Evolutionary conservation across 2,888 invertebrate genomes (phyloP).

Genomic region (Cremastobaeus sp.): DNA sequence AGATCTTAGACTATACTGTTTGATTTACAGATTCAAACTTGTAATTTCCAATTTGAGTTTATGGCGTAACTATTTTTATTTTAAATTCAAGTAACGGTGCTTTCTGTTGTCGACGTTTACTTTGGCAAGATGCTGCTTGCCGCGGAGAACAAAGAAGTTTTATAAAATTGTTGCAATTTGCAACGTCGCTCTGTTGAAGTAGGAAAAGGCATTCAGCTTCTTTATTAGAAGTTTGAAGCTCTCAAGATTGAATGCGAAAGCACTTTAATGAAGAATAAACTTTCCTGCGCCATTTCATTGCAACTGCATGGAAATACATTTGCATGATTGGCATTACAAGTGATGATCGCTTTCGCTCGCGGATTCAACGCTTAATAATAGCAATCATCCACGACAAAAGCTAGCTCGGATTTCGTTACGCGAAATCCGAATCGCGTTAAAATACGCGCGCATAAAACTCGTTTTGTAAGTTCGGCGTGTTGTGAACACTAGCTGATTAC

Average conservation of each 20-base stretch:
- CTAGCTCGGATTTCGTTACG: not conserved
- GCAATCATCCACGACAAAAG: conserved; percentile 10
- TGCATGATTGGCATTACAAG: conserved; percentile 40
- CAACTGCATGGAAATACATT: conserved; percentile 28
- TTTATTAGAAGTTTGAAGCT: conserved; percentile 40
- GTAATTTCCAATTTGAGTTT: conserved; percentile 43
- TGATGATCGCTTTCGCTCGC: conserved; percentile 14
- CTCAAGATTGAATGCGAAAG: conserved; percentile 27
- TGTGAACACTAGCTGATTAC: not conserved
- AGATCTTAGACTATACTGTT: conserved; percentile 5
- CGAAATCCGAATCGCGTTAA: not conserved
- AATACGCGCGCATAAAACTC: not conserved
- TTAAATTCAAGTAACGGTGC: conserved; percentile 40
- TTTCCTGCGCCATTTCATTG: not conserved
- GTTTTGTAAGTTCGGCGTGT: not conserved
- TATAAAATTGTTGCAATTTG: conserved; percentile 52
- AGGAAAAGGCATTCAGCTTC: conserved; percentile 28
- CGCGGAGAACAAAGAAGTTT: conserved; percentile 41
- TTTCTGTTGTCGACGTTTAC: conserved; percentile 46
- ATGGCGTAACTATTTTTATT: conserved; percentile 43
- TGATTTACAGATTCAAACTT: conserved; percentile 29
- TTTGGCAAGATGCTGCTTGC: conserved; percentile 30
- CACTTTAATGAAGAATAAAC: conserved; percentile 35
- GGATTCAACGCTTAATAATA: conserved; percentile 15
- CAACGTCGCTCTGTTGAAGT: conserved; percentile 26